Percentiles rank a stretch among this genome's conserved stretches.
These are phyloP conservation scores for Drosophila tripunctata DNA, from an alignment of 2,888 invertebrate genomes.

Conservation along the genomic window DNA sequence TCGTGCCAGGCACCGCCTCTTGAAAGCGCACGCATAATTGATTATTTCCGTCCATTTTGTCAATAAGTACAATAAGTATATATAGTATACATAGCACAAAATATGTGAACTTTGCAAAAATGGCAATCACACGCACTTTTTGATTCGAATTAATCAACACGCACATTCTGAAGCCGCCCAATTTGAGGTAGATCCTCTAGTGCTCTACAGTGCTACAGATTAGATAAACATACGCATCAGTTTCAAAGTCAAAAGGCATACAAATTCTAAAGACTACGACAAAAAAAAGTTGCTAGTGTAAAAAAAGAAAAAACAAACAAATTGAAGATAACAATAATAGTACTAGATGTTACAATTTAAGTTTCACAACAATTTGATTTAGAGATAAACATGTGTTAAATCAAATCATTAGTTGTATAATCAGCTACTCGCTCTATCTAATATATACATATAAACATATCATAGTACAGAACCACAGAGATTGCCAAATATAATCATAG, in stretches of 20 bases:
- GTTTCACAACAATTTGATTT: conserved; percentile 66
- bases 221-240: conserved; percentile 22
- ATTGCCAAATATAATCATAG: conserved; percentile 12
- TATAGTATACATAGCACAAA: conserved; percentile 4
- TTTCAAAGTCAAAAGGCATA: conserved; percentile 30
- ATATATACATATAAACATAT: not conserved
- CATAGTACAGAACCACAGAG: not conserved
- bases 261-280: conserved; percentile 30
- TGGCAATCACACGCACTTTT: conserved; percentile 51
- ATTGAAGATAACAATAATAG: conserved; percentile 39
- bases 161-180: conserved; percentile 22
- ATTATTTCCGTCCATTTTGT: conserved; percentile 60
- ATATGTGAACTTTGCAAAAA: conserved; percentile 18
- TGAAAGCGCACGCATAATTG: conserved; percentile 48
- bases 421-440: conserved; percentile 32
- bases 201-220: conserved; percentile 21
- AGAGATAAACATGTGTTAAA: conserved; percentile 7
- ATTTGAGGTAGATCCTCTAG: conserved; percentile 4
- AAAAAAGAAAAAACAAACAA: conserved; percentile 6
- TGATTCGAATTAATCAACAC: conserved; percentile 39
- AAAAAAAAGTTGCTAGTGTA: conserved; percentile 17
- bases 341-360: conserved; percentile 13
- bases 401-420: conserved; percentile 36
- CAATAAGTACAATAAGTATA: not conserved
- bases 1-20: conserved; percentile 62